A percentile compares a stretch with the other conserved stretches of the same genome.
These are phyloP conservation scores for Bujurquina vittata DNA, from an alignment of 2,113 vertebrate species.

Conservation along the genomic window DNA sequence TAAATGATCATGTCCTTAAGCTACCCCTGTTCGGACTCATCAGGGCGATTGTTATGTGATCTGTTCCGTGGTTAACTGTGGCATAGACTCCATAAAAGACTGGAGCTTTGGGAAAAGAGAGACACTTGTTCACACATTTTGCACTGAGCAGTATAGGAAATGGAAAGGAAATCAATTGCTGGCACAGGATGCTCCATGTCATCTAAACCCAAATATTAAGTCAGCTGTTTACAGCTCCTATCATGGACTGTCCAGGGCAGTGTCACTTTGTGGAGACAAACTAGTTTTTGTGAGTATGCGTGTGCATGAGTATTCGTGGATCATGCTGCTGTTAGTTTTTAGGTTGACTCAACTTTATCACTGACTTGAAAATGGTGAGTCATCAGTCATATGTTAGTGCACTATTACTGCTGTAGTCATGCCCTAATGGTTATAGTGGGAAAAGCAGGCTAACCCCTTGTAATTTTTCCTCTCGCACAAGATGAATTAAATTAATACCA, in stretches of 20 bases:
- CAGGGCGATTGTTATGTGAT: slow-evolving; percentile 38
- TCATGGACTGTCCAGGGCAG: neutral
- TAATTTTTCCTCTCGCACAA: slow-evolving; percentile 12
- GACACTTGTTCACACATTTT: slow-evolving; percentile 47
- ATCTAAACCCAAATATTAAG: slow-evolving; percentile 28
- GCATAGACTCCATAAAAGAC: slow-evolving; percentile 33
- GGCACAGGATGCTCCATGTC: slow-evolving; percentile 33
- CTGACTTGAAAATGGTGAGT: neutral
- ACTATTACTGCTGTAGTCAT: neutral
- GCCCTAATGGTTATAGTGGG: neutral
- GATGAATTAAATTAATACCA: slow-evolving; percentile 12
- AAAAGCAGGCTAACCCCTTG: neutral
- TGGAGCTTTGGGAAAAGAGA: slow-evolving; percentile 35
- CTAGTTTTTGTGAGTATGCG: neutral
- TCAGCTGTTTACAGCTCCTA: slow-evolving; percentile 14
- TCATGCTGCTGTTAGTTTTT: neutral
- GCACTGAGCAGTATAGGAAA: slow-evolving; percentile 37
- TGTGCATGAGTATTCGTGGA: neutral
- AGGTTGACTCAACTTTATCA: neutral
- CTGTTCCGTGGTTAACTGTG: slow-evolving; percentile 28
- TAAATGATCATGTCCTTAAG: slow-evolving; percentile 24
- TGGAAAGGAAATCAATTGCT: slow-evolving; percentile 36
- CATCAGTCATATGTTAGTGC: neutral
- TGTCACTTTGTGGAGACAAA: neutral
- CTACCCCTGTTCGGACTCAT: slow-evolving; percentile 42